A percentile compares a stretch with the other conserved stretches of the same genome.
Evolutionary conservation across 2,888 invertebrate genomes (phyloP).

Genomic region (Amphipoea oculea): DNA sequence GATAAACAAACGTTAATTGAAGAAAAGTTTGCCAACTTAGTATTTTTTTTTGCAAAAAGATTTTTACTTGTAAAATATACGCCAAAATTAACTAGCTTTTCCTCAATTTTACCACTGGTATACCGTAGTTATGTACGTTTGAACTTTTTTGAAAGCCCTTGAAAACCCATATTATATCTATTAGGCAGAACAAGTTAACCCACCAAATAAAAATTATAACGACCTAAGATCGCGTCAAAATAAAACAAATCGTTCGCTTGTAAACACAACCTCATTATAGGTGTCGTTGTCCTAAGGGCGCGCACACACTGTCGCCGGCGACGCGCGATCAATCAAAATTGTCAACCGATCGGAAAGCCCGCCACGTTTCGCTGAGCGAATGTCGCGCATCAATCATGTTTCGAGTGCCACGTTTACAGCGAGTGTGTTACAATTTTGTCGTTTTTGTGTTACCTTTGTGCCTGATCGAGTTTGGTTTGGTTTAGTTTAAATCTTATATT

Average conservation of each 20-base stretch:
- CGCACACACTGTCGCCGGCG: conserved; percentile 63
- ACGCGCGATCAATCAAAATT: conserved; percentile 87
- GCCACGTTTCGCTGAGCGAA: conserved; percentile 80
- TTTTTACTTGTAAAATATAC: not conserved
- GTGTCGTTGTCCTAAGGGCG: conserved; percentile 65
- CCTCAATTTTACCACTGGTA: not conserved
- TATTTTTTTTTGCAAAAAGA: not conserved
- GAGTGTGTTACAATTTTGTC: conserved; percentile 68
- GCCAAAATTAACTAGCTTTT: not conserved
- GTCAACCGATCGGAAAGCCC: conserved; percentile 88
- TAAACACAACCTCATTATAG: conserved; percentile 77
- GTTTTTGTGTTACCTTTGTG: conserved; percentile 58
- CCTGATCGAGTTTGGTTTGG: conserved; percentile 39
- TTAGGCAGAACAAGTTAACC: not conserved
- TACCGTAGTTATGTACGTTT: not conserved
- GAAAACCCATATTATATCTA: not conserved
- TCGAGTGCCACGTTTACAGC: conserved; percentile 71
- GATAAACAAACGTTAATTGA: conserved; percentile 15
- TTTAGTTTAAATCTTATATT: conserved; percentile 27
- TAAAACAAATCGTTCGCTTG: conserved; percentile 68
- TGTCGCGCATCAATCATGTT: conserved; percentile 86
- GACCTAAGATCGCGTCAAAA: conserved; percentile 35
- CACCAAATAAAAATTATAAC: not conserved
- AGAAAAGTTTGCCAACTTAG: conserved; percentile 1
- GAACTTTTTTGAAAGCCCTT: not conserved